phyloP scores from a whole-genome alignment of 30 jellyfish, hydroid and myxozoan species.

The Haliclystus octoradiatus region DNA sequence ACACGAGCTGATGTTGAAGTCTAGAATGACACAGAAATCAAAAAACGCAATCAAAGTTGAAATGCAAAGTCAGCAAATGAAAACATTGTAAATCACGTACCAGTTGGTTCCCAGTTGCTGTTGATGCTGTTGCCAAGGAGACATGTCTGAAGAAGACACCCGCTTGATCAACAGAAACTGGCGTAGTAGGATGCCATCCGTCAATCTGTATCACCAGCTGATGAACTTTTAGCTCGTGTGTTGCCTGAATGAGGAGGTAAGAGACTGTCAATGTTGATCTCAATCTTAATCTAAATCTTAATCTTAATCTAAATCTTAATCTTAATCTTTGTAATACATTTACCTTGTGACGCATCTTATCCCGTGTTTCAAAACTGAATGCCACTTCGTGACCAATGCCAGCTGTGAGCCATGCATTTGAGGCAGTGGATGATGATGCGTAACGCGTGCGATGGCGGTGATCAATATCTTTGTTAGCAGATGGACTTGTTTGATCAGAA shows the following conservation, averaged over 20 bases:
- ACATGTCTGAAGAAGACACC: slow-evolving; percentile 86
- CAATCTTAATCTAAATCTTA: too few relatives aligned
- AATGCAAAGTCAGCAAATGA: too few relatives aligned
- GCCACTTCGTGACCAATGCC: slow-evolving; percentile 61
- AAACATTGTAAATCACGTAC: too few relatives aligned
- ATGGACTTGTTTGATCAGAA: not conserved
- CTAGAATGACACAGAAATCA: slow-evolving; percentile 2
- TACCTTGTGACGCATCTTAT: slow-evolving; percentile 90
- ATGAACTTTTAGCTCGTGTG: slow-evolving; percentile 76
- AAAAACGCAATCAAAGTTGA: too few relatives aligned
- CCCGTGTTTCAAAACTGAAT: slow-evolving; percentile 67
- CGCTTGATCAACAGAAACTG: slow-evolving; percentile 90
- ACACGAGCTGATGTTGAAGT: slow-evolving; percentile 29
- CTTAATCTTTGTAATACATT: too few relatives aligned
- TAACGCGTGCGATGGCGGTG: not conserved
- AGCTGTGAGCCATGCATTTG: slow-evolving; percentile 42
- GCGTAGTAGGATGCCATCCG: slow-evolving; percentile 84
- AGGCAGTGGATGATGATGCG: slow-evolving; percentile 8
- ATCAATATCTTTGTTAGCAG: not conserved
- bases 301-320: too few relatives aligned
- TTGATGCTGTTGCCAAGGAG: slow-evolving; percentile 11
- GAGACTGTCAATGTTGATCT: not conserved
- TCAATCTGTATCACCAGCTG: slow-evolving; percentile 75
- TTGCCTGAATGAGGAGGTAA: slow-evolving; percentile 30
- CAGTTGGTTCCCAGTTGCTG: too few relatives aligned